Percentiles rank a stretch among this genome's conserved stretches.
phyloP scores from a whole-genome alignment of 2,113 vertebrate genomes.

The Damaliscus lunatus region DNA sequence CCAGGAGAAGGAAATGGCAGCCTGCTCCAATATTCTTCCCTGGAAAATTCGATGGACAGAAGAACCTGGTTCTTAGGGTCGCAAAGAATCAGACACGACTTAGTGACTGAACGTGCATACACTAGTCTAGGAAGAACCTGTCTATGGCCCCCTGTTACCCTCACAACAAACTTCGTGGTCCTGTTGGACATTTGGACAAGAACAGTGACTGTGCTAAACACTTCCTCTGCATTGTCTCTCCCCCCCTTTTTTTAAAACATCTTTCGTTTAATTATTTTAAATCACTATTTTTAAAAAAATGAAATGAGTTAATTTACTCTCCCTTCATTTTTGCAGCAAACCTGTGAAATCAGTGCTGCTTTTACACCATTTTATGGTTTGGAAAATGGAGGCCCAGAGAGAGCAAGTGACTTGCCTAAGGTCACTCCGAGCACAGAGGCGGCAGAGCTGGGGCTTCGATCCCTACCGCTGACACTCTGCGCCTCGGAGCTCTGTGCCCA shows the following conservation, averaged over 20 bases:
- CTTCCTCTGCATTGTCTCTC: neutral
- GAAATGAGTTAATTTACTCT: neutral
- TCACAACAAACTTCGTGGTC: neutral
- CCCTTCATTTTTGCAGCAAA: neutral
- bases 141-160: neutral
- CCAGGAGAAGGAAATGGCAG: neutral
- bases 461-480: neutral
- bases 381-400: neutral
- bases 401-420: neutral
- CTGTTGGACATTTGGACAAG: neutral
- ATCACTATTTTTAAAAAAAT: neutral
- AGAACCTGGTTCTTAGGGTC: neutral
- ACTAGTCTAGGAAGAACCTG: neutral
- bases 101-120: neutral
- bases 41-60: neutral
- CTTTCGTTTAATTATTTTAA: neutral
- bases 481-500: neutral
- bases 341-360: neutral
- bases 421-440: neutral
- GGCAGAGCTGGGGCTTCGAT: neutral
- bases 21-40: neutral
- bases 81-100: neutral
- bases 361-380: neutral
- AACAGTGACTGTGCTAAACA: neutral
- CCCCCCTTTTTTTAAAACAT: accelerated